phyloP scores from a whole-genome alignment of 2,888 invertebrate genomes.

The Poecilobothrus nobilitatus region DNA sequence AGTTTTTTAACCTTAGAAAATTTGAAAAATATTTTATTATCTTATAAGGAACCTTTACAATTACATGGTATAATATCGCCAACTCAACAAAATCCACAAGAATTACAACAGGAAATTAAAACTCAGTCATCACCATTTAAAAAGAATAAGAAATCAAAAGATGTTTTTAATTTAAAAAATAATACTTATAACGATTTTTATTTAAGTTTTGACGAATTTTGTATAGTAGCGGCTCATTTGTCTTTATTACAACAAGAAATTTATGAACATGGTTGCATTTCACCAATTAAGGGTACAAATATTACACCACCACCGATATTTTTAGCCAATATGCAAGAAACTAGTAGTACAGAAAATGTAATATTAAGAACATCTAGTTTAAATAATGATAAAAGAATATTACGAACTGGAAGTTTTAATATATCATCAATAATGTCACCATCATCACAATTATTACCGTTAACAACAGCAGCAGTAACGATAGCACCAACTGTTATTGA shows the following conservation, averaged over 20 bases:
- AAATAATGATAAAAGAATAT: neutral
- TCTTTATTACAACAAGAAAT: conserved; percentile 44
- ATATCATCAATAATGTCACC: neutral
- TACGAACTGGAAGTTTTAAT: neutral
- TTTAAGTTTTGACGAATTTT: conserved; percentile 43
- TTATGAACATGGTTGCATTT: conserved; percentile 44
- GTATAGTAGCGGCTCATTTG: conserved; percentile 42
- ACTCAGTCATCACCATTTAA: conserved; percentile 14
- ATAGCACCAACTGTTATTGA: neutral
- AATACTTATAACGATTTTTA: conserved; percentile 16
- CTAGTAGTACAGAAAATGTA: conserved; percentile 11
- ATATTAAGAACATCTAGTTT: neutral
- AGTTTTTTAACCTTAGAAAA: conserved; percentile 41
- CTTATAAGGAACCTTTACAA: conserved; percentile 36
- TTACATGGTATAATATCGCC: conserved; percentile 17
- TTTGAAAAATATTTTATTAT: conserved; percentile 38
- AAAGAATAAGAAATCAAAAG: conserved; percentile 16
- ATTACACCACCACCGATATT: conserved; percentile 44
- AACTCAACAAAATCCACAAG: conserved; percentile 12
- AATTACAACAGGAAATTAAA: conserved; percentile 9
- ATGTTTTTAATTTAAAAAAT: conserved; percentile 13
- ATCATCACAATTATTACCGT: neutral
- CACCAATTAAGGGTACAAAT: conserved; percentile 44
- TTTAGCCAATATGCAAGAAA: conserved; percentile 41
- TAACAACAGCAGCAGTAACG: neutral